Evolutionary conservation across 2,888 invertebrate genomes (phyloP).

Genomic region (Nebria salina): DNA sequence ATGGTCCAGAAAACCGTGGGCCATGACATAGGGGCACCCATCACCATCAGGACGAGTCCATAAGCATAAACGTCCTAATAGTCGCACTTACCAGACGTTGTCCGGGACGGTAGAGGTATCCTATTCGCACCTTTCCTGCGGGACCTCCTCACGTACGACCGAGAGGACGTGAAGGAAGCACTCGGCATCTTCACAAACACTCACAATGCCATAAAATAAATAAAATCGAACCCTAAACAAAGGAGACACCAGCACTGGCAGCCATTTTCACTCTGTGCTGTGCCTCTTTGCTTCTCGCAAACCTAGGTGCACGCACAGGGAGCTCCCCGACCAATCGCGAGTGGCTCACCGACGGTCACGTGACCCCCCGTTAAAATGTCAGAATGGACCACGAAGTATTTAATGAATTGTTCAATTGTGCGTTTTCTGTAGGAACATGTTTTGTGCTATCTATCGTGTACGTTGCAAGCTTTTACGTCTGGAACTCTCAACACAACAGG

Average conservation of each 20-base stretch:
- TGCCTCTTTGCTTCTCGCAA: neutral
- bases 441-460: conserved; percentile 80
- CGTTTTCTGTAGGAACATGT: conserved; percentile 76
- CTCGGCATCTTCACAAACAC: conserved; percentile 84
- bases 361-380: conserved; percentile 57
- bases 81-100: conserved; percentile 77
- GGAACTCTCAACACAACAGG: conserved; percentile 82
- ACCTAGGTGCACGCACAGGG: conserved; percentile 46
- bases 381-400: conserved; percentile 54
- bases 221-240: conserved; percentile 76
- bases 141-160: conserved; percentile 91
- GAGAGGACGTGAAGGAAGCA: conserved; percentile 92
- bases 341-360: conserved; percentile 54
- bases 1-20: conserved; percentile 22
- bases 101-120: conserved; percentile 82
- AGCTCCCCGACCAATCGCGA: conserved; percentile 55
- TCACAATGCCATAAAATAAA: conserved; percentile 60
- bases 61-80: conserved; percentile 41
- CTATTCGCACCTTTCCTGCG: conserved; percentile 93
- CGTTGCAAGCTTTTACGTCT: conserved; percentile 89
- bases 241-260: conserved; percentile 82
- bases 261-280: conserved; percentile 82
- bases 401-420: conserved; percentile 63
- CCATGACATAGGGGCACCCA: conserved; percentile 44
- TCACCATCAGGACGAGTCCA: conserved; percentile 49